Conservation (phyloP, 2,113 vertebrate genomes). For the Syrrhaptes paradoxus region DNA sequence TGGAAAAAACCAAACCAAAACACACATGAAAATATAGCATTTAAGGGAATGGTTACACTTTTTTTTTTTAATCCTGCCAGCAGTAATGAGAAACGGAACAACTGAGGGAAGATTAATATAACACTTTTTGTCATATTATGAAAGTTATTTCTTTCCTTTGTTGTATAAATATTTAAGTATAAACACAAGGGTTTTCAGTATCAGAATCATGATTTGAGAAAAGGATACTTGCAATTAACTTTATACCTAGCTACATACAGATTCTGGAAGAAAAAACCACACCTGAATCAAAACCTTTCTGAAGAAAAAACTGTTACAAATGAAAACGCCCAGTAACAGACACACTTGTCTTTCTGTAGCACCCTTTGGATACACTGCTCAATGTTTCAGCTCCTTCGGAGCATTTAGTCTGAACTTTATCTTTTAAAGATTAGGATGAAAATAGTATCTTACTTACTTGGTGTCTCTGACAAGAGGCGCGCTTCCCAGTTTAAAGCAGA, state of each 20-base stretch:
- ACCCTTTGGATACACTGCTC: not conserved
- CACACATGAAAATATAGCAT: accelerated
- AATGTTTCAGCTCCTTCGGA: not conserved
- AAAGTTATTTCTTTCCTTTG: not conserved
- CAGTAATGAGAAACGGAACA: not conserved
- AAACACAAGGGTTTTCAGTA: not conserved
- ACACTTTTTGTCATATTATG: not conserved
- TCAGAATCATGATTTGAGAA: not conserved
- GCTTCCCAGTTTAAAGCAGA: conserved; percentile 88
- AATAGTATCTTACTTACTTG: conserved; percentile 69
- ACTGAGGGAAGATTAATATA: not conserved
- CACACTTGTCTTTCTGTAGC: not conserved
- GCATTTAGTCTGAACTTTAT: not conserved
- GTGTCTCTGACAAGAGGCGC: conserved; percentile 83
- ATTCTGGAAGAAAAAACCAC: not conserved
- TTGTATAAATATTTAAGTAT: not conserved
- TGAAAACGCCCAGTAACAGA: not conserved
- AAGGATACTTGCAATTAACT: not conserved
- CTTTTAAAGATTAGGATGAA: not conserved
- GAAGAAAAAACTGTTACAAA: not conserved
- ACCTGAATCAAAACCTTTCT: not conserved
- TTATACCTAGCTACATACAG: not conserved
- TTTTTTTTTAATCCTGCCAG: not conserved
- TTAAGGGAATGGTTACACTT: not conserved
- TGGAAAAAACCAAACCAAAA: too few relatives aligned